phyloP scores from a whole-genome alignment of 2,888 invertebrate species.

The Mythimna impura region DNA sequence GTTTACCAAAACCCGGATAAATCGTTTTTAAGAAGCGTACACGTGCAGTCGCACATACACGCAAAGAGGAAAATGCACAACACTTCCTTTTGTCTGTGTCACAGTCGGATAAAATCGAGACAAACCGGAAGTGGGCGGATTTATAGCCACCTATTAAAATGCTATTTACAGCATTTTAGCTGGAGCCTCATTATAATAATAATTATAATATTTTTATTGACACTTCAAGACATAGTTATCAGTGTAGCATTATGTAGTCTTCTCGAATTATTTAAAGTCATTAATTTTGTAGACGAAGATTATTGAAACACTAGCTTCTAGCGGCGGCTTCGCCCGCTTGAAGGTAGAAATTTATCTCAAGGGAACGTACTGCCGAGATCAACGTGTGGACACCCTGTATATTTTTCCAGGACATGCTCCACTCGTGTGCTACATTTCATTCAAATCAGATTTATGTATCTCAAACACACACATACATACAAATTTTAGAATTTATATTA shows the following conservation, averaged over 20 bases:
- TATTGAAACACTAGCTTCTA: background rate
- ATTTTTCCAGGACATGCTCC: too few species aligned
- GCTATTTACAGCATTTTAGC: conserved; percentile 28
- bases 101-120: conserved; percentile 36
- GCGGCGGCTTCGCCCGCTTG: too few species aligned
- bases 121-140: conserved; percentile 37
- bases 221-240: too few species aligned
- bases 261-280: conserved; percentile 7
- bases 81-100: conserved; percentile 25
- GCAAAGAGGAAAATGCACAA: conserved; percentile 19
- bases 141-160: conserved; percentile 40
- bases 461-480: too few species aligned
- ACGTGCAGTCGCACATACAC: background rate
- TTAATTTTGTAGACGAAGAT: conserved; percentile 9
- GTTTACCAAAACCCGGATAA: background rate
- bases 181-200: conserved; percentile 3
- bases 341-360: too few species aligned
- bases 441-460: too few species aligned
- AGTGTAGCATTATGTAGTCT: conserved; percentile 18
- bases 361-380: too few species aligned
- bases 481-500: too few species aligned
- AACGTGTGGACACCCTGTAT: too few species aligned
- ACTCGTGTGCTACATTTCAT: too few species aligned
- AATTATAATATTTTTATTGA: too few species aligned
- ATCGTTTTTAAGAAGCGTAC: background rate